Evolutionary conservation across 1,140 invertebrate genomes (phyloP), one percentile per base, ranked within the genome.

Genomic region (Heliconius nattereri): DNA sequence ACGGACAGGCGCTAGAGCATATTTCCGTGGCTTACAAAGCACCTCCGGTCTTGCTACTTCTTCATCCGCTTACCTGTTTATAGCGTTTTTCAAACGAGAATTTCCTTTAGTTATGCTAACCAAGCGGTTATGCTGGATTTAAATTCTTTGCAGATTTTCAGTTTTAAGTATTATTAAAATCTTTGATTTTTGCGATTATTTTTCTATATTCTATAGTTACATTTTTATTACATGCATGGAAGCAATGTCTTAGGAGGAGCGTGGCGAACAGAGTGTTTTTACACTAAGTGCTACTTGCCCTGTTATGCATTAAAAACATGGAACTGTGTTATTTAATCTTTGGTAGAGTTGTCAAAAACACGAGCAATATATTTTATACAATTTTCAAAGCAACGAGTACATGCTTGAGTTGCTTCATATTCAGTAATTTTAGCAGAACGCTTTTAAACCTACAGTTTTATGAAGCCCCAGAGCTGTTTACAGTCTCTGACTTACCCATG

Each of bases 21-120:
- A 49, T 73, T 81, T 77, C 75, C 79, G 71, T 52, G 26, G 71
- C 54, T 77, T 79, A 66, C 74, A 77, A 80, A 80, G 75, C 45
- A 79, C 76, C 29, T 79, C 81, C 76, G 71, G 74, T 37, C 40
- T 52, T 29, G n/a, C 20, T 26, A 40, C 60, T 71, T 60, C 37
- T n/a, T 49, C 70, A 70, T 70, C 60, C 66, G 73, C 60, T 57
- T 78, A 45, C 76, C 60, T 45, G 11, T 40, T 76, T 37, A 76
- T 76, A 9, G 11, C 45, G 71, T 74, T 66, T 37, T 76, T 76
- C 57, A 66, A 76, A 60, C 60, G 16, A 66, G 60, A 66, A 23
- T 66, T 29, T 16, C 23, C 11, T 66, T 66, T 66, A 26, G 60
- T 66, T 66, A 13, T 23, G 26, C 3, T 45, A 16, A 45, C 40